phyloP scores from a whole-genome alignment of 1,140 invertebrate species.

The Trichonephila clavata region DNA sequence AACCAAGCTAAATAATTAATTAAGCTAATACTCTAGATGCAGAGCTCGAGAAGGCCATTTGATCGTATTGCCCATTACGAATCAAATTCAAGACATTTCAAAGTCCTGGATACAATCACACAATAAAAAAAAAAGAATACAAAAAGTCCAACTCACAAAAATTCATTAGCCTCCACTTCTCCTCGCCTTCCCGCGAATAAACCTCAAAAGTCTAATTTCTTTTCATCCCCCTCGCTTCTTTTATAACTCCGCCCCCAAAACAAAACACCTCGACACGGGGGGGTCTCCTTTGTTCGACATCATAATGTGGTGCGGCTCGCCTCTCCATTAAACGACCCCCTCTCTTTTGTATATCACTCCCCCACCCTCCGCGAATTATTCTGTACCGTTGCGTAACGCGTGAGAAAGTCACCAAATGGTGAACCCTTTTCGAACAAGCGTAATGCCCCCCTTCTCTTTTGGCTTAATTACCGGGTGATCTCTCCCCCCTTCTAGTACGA shows the following conservation, averaged over 20 bases:
- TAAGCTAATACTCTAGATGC: too few relatives aligned
- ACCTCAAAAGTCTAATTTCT: slow-evolving; percentile 31
- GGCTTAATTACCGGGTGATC: slow-evolving; percentile 74
- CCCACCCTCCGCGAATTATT: slow-evolving; percentile 57
- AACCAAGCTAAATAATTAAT: too few relatives aligned
- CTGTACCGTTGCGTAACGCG: slow-evolving; percentile 67
- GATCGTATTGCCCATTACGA: not conserved
- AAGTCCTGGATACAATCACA: not conserved
- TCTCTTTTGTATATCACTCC: not conserved
- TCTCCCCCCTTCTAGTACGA: not conserved
- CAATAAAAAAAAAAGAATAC: not conserved
- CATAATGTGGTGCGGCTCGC: not conserved
- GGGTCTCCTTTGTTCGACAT: slow-evolving; percentile 8
- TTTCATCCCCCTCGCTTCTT: not conserved
- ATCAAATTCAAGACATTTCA: not conserved
- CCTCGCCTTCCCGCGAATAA: not conserved
- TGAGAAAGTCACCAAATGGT: slow-evolving; percentile 70
- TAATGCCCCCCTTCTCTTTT: slow-evolving; percentile 42
- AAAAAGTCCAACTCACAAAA: not conserved
- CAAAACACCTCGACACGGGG: slow-evolving; percentile 4
- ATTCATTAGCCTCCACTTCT: not conserved
- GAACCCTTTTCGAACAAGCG: slow-evolving; percentile 41
- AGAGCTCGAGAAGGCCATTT: too few relatives aligned
- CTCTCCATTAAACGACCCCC: slow-evolving; percentile 4
- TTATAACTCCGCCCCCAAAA: not conserved